phyloP scores from a whole-genome alignment of 1,140 invertebrate species.

The Aphaenogaster ashmeadi region DNA sequence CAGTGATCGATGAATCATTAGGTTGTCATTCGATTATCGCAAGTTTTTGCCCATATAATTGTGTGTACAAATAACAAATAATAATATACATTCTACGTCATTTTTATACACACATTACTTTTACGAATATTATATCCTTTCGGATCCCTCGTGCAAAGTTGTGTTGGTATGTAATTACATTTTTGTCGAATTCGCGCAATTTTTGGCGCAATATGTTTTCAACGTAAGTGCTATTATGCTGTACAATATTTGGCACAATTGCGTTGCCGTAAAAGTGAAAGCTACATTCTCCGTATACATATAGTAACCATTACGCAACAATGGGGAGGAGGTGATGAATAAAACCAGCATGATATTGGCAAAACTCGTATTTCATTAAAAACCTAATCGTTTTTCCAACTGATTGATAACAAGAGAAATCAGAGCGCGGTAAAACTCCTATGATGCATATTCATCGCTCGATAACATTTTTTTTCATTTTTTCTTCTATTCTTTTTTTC shows the following conservation, averaged over 20 bases:
- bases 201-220: neutral
- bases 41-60: neutral
- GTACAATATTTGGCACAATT: neutral
- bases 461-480: neutral
- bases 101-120: neutral
- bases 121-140: neutral
- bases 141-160: neutral
- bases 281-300: neutral
- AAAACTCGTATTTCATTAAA: constrained; percentile 27
- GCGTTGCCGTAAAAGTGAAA: neutral
- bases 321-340: neutral
- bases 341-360: neutral
- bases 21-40: neutral
- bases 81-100: neutral
- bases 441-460: constrained; percentile 17
- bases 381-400: constrained; percentile 30
- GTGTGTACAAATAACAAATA: neutral
- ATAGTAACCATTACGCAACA: neutral
- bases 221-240: too few relatives aligned
- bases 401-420: constrained; percentile 39
- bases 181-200: neutral
- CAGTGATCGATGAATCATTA: neutral
- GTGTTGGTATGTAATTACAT: neutral
- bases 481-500: neutral
- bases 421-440: neutral